Evolutionary conservation across 2,797 vertebrate genomes (phyloP), one percentile per base, ranked within the genome.

Genomic region (Iguana delicatissima): DNA sequence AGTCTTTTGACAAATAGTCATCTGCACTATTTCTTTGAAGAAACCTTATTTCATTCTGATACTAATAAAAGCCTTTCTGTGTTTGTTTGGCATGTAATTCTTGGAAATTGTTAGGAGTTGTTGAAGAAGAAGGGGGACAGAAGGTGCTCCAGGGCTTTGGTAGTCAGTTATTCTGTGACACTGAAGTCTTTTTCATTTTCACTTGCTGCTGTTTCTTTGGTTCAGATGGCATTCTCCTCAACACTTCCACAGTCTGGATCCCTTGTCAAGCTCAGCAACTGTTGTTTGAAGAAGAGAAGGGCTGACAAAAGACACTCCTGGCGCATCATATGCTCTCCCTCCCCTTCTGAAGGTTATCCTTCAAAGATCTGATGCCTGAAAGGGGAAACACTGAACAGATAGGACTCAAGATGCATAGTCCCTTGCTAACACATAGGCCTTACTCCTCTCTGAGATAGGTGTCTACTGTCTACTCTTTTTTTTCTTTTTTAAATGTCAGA

Each of bases 301-400:
- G 35, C 55, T 35, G 35, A 12, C 72, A 14, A 59, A 26, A 9
- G 81, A 85, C 81, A 84, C 59, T 1, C 59, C 92, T 50, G 12
- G 1, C 81, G 50, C 0, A 14, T 55, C 82, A 13, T 38, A 22
- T 24, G 77, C 88, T 80, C 29, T 32, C 14, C 20, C 67, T 9
- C 77, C 22, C 26, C 32, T 69, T 67, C 74, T 80, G 73, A 85
- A 87, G 38, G 6, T 81, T 6, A 85, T n/a, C 46, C 76, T 84
- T 89, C 67, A 1, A 46, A 69, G 64, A 90, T 90, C 81, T 13
- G 32, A 57, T 81, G 32, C 4, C 83, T 91, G 92, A 86, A 95
- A 82, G 32, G 38, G 22, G 89, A 89, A 87, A 59, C 73, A 82
- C 1, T 73, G 80, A 91, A 59, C 22, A 20, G 13, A 85, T 76